Evolutionary conservation across 2,113 vertebrate genomes (phyloP), one percentile per base, ranked within the genome.

Genomic region (Stercorarius parasiticus): DNA sequence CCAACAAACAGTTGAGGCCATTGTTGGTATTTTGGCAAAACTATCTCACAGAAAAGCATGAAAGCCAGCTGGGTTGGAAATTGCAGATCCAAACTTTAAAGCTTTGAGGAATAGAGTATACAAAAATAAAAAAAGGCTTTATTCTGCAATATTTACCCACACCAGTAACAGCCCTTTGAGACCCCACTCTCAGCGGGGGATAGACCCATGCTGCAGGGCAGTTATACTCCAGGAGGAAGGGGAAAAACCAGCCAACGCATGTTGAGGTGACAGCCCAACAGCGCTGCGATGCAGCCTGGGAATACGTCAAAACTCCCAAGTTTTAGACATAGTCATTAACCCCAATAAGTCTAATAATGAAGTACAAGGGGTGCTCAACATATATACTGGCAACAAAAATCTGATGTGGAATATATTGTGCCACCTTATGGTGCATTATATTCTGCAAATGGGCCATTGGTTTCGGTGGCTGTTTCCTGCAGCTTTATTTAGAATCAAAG

Each of bases 11-110:
- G 73, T 89, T 49, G 74, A 69, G 45, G 65, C 81, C 66, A 91
- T 91, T 95, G 94, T 95, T 67, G 82, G 73, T n/a, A 71, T 91
- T 95, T 86, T 96, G 96, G 96, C 96, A 97, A 94, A 93, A 70
- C 66, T 77, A 8, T 80, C 84, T 52, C 43, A 3, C 10, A 86
- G 78, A 76, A 85, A 91, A 81, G 70, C 73, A 82, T 65, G 70
- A 97, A 82, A 88, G 66, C 78, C 94, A 95, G 89, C 88, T 97
- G 93, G 77, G 73, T 15, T 88, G 76, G 72, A 94, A 91, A 90
- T 14, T 53, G 49, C 32, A 73, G 53, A 86, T 93, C 50, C 78
- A 73, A 95, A 9, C 50, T 50, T 53, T 70, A 93, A 77, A 80
- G 89, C 74, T 91, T 85, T 80, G 67, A 93, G 74, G 36, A 64